phyloP scores from a whole-genome alignment of 2,113 vertebrate genomes.

The Blennius ocellaris region DNA sequence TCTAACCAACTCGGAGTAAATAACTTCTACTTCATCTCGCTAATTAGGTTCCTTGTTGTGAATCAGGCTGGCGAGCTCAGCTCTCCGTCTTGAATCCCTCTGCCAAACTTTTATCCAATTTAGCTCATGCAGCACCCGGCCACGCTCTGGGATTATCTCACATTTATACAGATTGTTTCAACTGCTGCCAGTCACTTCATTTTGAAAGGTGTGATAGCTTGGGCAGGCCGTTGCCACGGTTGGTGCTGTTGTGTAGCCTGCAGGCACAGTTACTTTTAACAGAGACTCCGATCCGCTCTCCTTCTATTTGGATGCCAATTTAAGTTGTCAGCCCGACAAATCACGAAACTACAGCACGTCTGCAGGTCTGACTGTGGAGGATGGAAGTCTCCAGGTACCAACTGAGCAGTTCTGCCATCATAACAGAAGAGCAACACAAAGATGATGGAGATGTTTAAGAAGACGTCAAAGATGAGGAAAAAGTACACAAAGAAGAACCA shows the following conservation, averaged over 20 bases:
- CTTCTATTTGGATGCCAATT: background rate
- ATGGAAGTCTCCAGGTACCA: too few species aligned
- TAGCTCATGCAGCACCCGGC: background rate
- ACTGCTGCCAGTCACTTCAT: constrained; percentile 16
- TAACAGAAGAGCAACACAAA: too few species aligned
- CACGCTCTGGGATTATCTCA: background rate
- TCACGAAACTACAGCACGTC: too few species aligned
- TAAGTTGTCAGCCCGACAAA: background rate
- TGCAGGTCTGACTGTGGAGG: too few species aligned
- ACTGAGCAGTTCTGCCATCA: background rate
- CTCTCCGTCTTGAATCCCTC: background rate
- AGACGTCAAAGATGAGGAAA: too few species aligned
- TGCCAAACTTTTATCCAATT: constrained; percentile 3
- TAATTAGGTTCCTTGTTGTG: background rate
- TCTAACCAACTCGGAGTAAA: background rate
- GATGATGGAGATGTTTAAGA: too few species aligned
- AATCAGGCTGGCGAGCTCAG: background rate
- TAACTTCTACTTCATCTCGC: background rate
- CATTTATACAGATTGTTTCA: constrained; percentile 6
- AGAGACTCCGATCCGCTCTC: background rate
- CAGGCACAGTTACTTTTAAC: background rate
- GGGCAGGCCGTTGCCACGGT: background rate
- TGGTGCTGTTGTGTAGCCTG: background rate
- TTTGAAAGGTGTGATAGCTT: constrained; percentile 8
- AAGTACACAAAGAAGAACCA: too few species aligned